Evolutionary conservation across 2,888 invertebrate species (phyloP), one percentile per base, ranked within the genome.

Genomic region (Lucinisca nassula): DNA sequence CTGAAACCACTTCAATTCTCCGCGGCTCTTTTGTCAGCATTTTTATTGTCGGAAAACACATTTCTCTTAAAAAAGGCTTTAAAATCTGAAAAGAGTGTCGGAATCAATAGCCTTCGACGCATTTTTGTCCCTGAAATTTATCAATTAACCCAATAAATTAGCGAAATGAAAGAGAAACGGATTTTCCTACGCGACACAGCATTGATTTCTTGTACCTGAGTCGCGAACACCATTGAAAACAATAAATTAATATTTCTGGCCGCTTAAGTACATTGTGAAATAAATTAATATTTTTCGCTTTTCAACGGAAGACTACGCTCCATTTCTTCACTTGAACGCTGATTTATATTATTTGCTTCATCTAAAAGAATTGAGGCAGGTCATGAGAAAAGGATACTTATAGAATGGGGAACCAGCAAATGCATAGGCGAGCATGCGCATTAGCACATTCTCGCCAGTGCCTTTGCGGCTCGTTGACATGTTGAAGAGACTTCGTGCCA

Each of bases 311-410:
- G 84, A 77, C 1, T 74, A 67, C 85, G 87, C 89, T 80, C 80
- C 89, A 87, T 87, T 89, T 75, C 70, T 45, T 73, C 87, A 87
- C 85, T 85, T 87, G 85, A 74, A 81, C 75, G 30, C 38, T 87
- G 83, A 87, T 89, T 87, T 85, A 89, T 89, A 70, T 81, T 80
- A 61, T 75, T 80, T 78, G 81, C 80, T 79, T 76, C 83, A 75
- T 85, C 86, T 79, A 89, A 82, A 82, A 86, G 84, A 89, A 77
- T 82, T n/a, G n/a, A n/a, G n/a, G n/a, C n/a, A n/a, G n/a, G n/a
- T n/a, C n/a, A n/a, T n/a, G n/a, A n/a, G n/a, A n/a, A n/a, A n/a
- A n/a, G n/a, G n/a, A n/a, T n/a, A n/a, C n/a, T n/a, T n/a, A n/a
- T n/a, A n/a, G n/a, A n/a, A n/a, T n/a, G n/a, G n/a, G n/a, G n/a